These are phyloP conservation scores for Ostrea edulis DNA, from an alignment of 1,140 invertebrate genomes.

Conservation along the genomic window DNA sequence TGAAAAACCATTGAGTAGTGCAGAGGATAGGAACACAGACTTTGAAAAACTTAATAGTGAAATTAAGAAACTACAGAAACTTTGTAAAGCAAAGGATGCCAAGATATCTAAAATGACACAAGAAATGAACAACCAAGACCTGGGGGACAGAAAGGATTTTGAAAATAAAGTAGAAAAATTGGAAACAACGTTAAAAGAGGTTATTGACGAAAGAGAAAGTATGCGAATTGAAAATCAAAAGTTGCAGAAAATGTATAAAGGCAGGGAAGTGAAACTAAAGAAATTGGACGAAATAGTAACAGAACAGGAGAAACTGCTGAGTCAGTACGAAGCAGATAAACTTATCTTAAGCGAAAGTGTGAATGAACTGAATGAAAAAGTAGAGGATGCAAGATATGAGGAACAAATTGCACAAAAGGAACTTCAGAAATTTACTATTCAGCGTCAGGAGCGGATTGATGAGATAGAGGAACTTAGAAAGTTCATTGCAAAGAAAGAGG, in stretches of 20 bases:
- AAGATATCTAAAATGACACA: too few relatives aligned
- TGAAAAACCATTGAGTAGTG: not conserved
- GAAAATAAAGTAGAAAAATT: slow-evolving; percentile 47
- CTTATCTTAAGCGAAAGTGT: too few relatives aligned
- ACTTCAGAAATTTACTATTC: too few relatives aligned
- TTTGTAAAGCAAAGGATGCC: slow-evolving; percentile 63
- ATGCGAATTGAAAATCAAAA: slow-evolving; percentile 50
- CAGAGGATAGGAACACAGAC: not conserved
- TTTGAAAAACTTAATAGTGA: slow-evolving; percentile 43
- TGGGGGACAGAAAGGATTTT: slow-evolving; percentile 35
- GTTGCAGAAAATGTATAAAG: slow-evolving; percentile 55
- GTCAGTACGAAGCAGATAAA: too few relatives aligned
- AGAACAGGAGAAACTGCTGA: too few relatives aligned
- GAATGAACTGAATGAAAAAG: too few relatives aligned
- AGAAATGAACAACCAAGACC: not conserved
- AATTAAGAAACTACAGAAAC: slow-evolving; percentile 57
- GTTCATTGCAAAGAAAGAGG: slow-evolving; percentile 40
- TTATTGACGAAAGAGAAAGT: slow-evolving; percentile 31
- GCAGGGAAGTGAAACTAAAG: too few relatives aligned
- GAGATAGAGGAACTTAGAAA: slow-evolving; percentile 48
- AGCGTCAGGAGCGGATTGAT: slow-evolving; percentile 62
- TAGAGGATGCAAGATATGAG: too few relatives aligned
- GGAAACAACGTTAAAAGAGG: slow-evolving; percentile 40
- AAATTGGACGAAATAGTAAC: too few relatives aligned
- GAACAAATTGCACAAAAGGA: too few relatives aligned